Conservation (phyloP, 1,140 invertebrate species). For the Drosophila suzukii region DNA sequence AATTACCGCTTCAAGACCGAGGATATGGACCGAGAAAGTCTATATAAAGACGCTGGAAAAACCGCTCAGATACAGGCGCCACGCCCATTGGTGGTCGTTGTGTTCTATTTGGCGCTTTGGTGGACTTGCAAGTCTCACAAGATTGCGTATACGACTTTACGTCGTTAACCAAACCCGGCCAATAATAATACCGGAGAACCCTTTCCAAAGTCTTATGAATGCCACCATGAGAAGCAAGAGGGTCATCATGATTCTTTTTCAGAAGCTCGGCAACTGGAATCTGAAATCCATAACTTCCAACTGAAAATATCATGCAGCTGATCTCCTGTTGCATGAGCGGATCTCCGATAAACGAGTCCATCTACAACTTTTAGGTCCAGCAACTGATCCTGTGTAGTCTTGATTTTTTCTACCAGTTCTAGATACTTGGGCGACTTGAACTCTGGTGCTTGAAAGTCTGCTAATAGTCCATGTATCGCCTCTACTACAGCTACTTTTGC, state of each 20-base stretch:
- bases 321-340: too few relatives aligned
- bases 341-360: too few relatives aligned
- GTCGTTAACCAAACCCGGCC: background rate
- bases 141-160: constrained; percentile 10
- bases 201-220: background rate
- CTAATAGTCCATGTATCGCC: background rate
- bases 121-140: constrained; percentile 15
- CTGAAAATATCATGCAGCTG: too few relatives aligned
- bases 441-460: background rate
- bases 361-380: too few relatives aligned
- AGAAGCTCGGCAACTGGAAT: too few relatives aligned
- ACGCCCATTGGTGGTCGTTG: constrained; percentile 23
- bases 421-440: background rate
- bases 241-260: too few relatives aligned
- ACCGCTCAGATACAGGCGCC: background rate
- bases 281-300: too few relatives aligned
- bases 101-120: constrained; percentile 9
- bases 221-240: constrained; percentile 5
- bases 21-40: constrained; percentile 43
- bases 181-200: constrained; percentile 1
- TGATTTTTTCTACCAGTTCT: too few relatives aligned
- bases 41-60: constrained; percentile 26
- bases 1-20: constrained; percentile 20
- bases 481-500: background rate
- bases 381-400: background rate